Base-by-base conservation (phyloP, 2,888 invertebrate genomes). In the Drosophila subsilvestris region DNA sequence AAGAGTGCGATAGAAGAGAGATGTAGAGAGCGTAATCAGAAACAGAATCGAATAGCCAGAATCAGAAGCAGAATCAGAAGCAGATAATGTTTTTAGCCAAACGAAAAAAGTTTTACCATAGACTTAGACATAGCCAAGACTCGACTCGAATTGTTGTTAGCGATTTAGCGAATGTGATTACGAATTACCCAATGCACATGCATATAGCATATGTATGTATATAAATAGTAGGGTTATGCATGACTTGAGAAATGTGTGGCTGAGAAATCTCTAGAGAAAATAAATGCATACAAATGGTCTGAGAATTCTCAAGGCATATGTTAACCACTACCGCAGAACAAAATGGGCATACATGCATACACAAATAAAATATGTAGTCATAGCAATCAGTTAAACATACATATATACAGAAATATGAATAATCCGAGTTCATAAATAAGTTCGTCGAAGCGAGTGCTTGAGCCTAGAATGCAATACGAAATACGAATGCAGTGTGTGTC, bases 91-190 rank as follows among this genome's bases (percentile, higher is more conserved):
- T 62, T 37, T 62, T 63, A 63, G 59, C 49, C 42, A 63, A 50
- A 27, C 25, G 5, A 27, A 37, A 37, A 14, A 29, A 32, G 49
- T 55, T 60, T 55, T 63, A 63, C 60, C 59, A 59, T 62, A 59
- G 63, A 63, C 65, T 62, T 65, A 43, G 65, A 42, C 6, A 37
- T 63, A 27, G 27, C 47, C 63, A 63, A 53, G 53, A 62, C 50
- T 50, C 60, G 25, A 37, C 48, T 66, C 56, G 25, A 54, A 54
- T 48, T 54, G 43, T 65, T 63, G 65, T 63, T 44, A 56, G 43
- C 56, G 61, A 27, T 8, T 55, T 44, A 22, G 37, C 37, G 37
- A 37, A 29, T 25, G 47, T 57, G 32, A 47, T 47, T n/a, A 10
- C 7, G n/a, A 32, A 20, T 17, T 18, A n/a, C 47, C 9, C 32